phyloP scores from a whole-genome alignment of 2,113 vertebrate genomes.

The Craseonycteris thonglongyai region DNA sequence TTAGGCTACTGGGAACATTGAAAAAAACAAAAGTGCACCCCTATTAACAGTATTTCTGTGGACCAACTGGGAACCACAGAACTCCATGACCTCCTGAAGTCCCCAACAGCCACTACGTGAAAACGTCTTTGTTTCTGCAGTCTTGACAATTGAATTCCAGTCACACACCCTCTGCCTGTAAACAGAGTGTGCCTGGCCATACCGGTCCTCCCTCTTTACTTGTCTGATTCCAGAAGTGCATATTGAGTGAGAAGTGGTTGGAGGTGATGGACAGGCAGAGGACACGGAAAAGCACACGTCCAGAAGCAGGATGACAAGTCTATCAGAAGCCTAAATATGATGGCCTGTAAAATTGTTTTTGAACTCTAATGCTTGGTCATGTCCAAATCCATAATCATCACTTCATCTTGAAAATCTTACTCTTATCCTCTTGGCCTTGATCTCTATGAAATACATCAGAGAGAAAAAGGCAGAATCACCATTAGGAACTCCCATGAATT shows the following conservation, averaged over 20 bases:
- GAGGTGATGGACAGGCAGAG: not conserved
- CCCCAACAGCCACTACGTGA: not conserved
- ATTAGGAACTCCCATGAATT: not conserved
- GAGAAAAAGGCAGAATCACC: not conserved
- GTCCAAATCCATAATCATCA: not conserved
- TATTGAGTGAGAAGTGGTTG: constrained; percentile 52
- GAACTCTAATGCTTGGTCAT: not conserved
- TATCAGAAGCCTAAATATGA: not conserved
- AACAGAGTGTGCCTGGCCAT: constrained; percentile 38
- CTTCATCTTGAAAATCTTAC: not conserved
- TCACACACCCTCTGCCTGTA: constrained; percentile 15
- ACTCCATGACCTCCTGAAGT: not conserved
- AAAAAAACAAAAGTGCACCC: too few species aligned
- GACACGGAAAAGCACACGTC: not conserved
- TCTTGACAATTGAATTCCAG: constrained; percentile 51
- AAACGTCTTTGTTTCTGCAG: constrained; percentile 32
- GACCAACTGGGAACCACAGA: not conserved
- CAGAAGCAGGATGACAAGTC: not conserved
- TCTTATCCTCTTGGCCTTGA: not conserved
- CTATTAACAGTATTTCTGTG: not conserved
- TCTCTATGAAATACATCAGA: not conserved
- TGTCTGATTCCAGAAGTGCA: constrained; percentile 52
- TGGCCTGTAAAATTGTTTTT: not conserved
- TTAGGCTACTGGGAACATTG: not conserved
- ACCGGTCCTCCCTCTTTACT: constrained; percentile 8